Base-by-base conservation (phyloP, 2,888 invertebrate genomes). In the Tortricodes alternella region DNA sequence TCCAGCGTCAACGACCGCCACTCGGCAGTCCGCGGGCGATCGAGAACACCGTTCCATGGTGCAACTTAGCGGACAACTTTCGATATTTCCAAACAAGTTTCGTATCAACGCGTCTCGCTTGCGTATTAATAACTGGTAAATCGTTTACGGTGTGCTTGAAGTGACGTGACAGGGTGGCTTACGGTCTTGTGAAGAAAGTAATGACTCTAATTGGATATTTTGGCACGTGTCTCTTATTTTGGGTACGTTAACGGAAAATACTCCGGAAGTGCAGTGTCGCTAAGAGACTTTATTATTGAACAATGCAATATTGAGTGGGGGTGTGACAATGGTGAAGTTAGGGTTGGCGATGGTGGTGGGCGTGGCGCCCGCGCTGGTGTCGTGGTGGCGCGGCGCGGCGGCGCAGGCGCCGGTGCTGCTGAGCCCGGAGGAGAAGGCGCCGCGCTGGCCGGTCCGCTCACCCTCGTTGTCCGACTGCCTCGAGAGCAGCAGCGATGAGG, bases 1-100 rank as follows among this genome's bases (percentile, higher is more conserved):
- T 76, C 76, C 85, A 83, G 85, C 88, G 89, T 89, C 89, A 89
- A 89, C 88, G 89, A 89, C 89, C 89, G 89, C 73, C 89, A 85
- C 78, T 89, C 81, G 77, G 67, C 76, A 73, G 83, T 81, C 84
- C 80, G 84, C 80, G 68, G 75, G 70, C 85, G 87, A 73, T 76
- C 70, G 80, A 74, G 80, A 75, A 80, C 75, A 78, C 78, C 77
- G 85, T 77, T 67, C 72, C 74, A 65, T 70, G 76, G 72, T 73
- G 75, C 72, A 74, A 66, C 74, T 51, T 44, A 59, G 65, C 66
- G 65, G 55, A 62, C 66, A 69, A 78, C 71, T 77, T 74, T 72
- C 73, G 62, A 68, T 66, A 69, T 62, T 70, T 53, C 60, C 52
- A 37, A 37, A 29, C 49, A 37, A 44, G 29, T 38, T 19, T 35